A percentile compares a stretch with the other conserved stretches of the same genome.
Conservation (phyloP, 2,113 vertebrate genomes). For the Blennius ocellaris region DNA sequence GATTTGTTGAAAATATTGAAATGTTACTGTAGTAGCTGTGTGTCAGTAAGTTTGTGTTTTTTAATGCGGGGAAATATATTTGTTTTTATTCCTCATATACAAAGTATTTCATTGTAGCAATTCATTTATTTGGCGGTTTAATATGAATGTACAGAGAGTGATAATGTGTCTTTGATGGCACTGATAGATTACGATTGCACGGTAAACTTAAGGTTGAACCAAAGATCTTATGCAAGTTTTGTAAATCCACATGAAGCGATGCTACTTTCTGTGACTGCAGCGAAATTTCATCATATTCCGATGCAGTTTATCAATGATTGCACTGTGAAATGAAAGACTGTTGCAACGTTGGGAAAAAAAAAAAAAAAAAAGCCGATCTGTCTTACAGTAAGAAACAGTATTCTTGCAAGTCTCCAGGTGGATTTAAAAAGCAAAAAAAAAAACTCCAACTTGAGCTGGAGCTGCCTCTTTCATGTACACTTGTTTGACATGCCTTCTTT, state of each 20-base stretch:
- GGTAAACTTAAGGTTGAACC: slow-evolving; percentile 20
- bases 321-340: slow-evolving; percentile 21
- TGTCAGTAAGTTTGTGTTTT: not conserved
- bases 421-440: slow-evolving; percentile 18
- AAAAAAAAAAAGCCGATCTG: not conserved
- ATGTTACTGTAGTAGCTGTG: slow-evolving; percentile 13
- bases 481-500: not conserved
- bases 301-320: slow-evolving; percentile 25
- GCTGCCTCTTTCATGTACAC: slow-evolving; percentile 18
- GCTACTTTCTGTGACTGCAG: slow-evolving; percentile 7
- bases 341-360: not conserved
- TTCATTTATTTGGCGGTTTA: not conserved
- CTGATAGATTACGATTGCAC: slow-evolving; percentile 1
- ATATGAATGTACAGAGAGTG: not conserved
- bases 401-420: not conserved
- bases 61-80: not conserved
- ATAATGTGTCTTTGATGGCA: not conserved
- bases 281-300: slow-evolving; percentile 16
- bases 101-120: not conserved
- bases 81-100: not conserved
- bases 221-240: slow-evolving; percentile 7
- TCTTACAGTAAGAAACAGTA: slow-evolving; percentile 5
- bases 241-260: slow-evolving; percentile 15
- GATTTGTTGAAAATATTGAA: not conserved
- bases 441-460: not conserved